Evolutionary conservation across 2,113 vertebrate species (phyloP).

Genomic region (Eurypyga helias): DNA sequence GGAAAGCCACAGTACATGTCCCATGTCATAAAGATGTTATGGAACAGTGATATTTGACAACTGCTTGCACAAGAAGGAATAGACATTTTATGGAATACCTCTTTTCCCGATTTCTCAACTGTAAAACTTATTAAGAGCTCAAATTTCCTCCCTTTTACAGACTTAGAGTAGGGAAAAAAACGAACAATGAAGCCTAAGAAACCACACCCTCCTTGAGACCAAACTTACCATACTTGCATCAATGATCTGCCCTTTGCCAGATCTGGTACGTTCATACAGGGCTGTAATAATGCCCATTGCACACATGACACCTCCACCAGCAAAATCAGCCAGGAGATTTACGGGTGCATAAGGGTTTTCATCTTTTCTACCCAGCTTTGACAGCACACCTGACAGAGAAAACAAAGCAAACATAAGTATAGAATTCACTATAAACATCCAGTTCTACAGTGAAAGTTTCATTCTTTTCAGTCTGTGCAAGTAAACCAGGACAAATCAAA

Average conservation of each 20-base stretch:
- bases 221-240: constrained; percentile 93
- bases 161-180: background rate
- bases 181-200: background rate
- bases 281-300: constrained; percentile 88
- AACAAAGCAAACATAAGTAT: background rate
- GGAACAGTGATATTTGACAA: background rate
- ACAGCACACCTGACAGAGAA: constrained; percentile 85
- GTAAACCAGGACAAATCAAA: background rate
- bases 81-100: background rate
- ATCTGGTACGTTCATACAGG: constrained; percentile 86
- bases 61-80: background rate
- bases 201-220: background rate
- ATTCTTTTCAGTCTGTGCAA: background rate
- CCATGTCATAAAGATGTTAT: background rate
- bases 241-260: constrained; percentile 91
- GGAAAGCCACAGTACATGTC: background rate
- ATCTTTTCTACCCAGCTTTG: constrained; percentile 83
- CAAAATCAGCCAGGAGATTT: constrained; percentile 95
- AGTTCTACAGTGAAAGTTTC: background rate
- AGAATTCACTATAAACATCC: background rate
- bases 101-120: background rate
- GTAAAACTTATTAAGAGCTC: background rate
- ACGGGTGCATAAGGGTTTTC: constrained; percentile 87
- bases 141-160: background rate
- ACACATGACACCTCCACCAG: constrained; percentile 89